Evolutionary conservation across 2,797 vertebrate species (phyloP), one percentile per base, ranked within the genome.

Genomic region (Hybognathus amarus): DNA sequence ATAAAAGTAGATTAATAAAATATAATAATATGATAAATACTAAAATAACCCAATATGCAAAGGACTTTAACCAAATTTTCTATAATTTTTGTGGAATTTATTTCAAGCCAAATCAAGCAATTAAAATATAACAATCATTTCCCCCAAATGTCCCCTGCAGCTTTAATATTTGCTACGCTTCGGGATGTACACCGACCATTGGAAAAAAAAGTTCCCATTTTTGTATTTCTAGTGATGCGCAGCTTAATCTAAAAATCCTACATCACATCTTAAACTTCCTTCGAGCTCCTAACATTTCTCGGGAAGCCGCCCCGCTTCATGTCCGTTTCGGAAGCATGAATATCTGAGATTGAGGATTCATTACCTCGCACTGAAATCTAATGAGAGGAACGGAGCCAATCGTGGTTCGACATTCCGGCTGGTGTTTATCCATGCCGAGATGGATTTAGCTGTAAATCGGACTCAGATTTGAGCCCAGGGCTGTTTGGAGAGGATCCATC

Each of bases 371-470:
- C 22, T 0, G 61, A 33, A 75, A 85, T 63, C 73, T 61, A 38
- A 76, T 83, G 64, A 66, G 27, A 61, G 33, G 4, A 77, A 77
- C 52, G 36, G 36, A 27, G 22, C 36, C 50, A 69, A 71, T 71
- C 27, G 18, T 24, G 50, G 56, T 75, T 30, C 36, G 71, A 69
- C 66, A 80, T 68, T 40, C 36, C 61, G 82, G 76, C 71, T 82
- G 82, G 66, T 86, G 77, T 86, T 86, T 85, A 87, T 86, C 61
- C 82, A 76, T 9, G 66, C 59, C 15, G 47, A 85, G 83, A 80
- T 40, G 80, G 85, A 86, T 79, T 81, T 50, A 76, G 30, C 56
- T 67, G 73, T 86, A 61, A 79, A 81, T 86, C 83, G 47, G 84
- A 86, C 68, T 71, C 47, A 7, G 82, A 47, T 84, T n/a, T 88